Evolutionary conservation across 2,797 vertebrate species (phyloP), one percentile per base, ranked within the genome.

Genomic region (Pelobates cultripes): DNA sequence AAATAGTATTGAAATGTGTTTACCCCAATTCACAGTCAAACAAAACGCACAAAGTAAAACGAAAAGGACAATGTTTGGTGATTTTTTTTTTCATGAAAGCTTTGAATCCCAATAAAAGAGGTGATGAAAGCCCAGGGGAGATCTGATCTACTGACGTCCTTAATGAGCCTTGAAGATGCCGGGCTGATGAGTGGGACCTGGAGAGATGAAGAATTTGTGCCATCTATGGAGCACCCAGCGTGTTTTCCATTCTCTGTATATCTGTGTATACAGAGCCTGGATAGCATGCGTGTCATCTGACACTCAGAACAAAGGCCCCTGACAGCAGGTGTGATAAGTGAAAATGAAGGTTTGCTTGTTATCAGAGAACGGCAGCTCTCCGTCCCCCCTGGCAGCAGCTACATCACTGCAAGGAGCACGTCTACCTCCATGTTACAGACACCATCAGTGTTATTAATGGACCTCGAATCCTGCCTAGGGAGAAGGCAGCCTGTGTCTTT

Each of bases 381-480:
- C 64, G 4, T 43, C 40, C 15, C 4, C 0, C 61, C 8, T 0
- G 47, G 45, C 13, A 7, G 68, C 69, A 12, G 73, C 77, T 60
- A 14, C 79, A 77, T 70, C 51, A 8, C 51, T 57, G 10, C 9
- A 75, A 66, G 53, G 79, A 55, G 66, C 13, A n/a, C 41, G 43
- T 60, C 84, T 4, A 10, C 47, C 47, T 51, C 63, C 15, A 28
- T 60, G 44, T 43, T 40, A 77, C 43, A 53, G 75, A 66, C 75
- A 73, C 45, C 74, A 67, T 73, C 74, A 68, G 7, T 10, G 28
- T 71, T 82, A 77, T 77, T 73, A 67, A 77, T 73, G 41, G 44
- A 44, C 44, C 55, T 4, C 13, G 61, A 67, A 45, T 73, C 40
- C 57, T 9, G 57, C 9, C 61, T 17, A 61, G 78, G 40, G 78